A percentile compares a stretch with the other conserved stretches of the same genome.
Evolutionary conservation across 2,113 vertebrate species (phyloP).

Genomic region (Gadus macrocephalus): DNA sequence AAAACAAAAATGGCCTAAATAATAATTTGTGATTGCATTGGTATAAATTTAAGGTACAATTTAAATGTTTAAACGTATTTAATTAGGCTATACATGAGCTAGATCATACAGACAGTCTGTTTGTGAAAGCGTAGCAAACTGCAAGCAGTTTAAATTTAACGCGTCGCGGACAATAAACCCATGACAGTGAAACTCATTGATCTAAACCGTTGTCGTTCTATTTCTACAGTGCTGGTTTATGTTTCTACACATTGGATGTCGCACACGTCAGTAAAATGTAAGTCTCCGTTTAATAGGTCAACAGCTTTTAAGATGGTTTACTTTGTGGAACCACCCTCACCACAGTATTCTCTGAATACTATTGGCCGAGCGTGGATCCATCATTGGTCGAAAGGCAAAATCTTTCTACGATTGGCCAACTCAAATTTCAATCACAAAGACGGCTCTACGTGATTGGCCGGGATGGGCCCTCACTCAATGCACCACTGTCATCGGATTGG

Average conservation of each 20-base stretch:
- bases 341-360: constrained; percentile 11
- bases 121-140: too few relatives aligned
- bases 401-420: constrained; percentile 4
- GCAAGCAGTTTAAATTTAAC: too few relatives aligned
- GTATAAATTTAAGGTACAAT: too few relatives aligned
- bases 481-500: constrained; percentile 62
- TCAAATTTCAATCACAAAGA: constrained; percentile 50
- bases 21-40: too few relatives aligned
- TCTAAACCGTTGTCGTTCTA: constrained; percentile 44
- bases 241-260: constrained; percentile 49
- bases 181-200: constrained; percentile 38
- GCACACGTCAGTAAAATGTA: constrained; percentile 51
- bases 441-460: constrained; percentile 35
- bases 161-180: too few relatives aligned
- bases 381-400: neutral
- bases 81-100: too few relatives aligned
- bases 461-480: constrained; percentile 11
- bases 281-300: constrained; percentile 40
- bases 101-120: too few relatives aligned
- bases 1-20: too few relatives aligned
- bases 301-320: neutral
- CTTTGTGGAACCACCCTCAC: constrained; percentile 29
- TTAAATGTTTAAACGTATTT: too few relatives aligned
- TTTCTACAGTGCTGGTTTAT: constrained; percentile 30
- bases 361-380: constrained; percentile 52